Evolutionary conservation across 2,888 invertebrate genomes (phyloP).

Genomic region (Caenorhabditis parvicauda): DNA sequence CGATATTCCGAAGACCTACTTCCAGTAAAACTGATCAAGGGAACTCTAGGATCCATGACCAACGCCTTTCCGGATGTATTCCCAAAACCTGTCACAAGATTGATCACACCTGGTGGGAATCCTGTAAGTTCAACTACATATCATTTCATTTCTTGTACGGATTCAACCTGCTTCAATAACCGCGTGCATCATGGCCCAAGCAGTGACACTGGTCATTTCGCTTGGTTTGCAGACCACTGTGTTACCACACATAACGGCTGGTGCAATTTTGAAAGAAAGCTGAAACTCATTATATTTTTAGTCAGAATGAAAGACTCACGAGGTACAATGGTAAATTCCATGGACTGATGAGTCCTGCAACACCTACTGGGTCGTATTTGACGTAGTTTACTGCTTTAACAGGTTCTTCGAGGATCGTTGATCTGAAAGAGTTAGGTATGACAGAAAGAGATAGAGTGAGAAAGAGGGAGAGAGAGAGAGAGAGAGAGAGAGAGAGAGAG

Average conservation of each 20-base stretch:
- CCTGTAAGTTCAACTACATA: slow-evolving; percentile 57
- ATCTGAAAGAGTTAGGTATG: slow-evolving; percentile 37
- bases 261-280: slow-evolving; percentile 69
- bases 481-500: background rate
- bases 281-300: slow-evolving; percentile 12
- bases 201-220: slow-evolving; percentile 69
- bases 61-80: slow-evolving; percentile 66
- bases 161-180: slow-evolving; percentile 37
- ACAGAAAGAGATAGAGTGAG: background rate
- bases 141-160: background rate
- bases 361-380: slow-evolving; percentile 66
- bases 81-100: slow-evolving; percentile 69
- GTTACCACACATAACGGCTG: slow-evolving; percentile 66
- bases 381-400: slow-evolving; percentile 66
- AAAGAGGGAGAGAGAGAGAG: background rate
- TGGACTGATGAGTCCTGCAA: slow-evolving; percentile 68
- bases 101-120: slow-evolving; percentile 68
- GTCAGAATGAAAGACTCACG: slow-evolving; percentile 12
- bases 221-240: slow-evolving; percentile 69
- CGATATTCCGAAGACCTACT: too few relatives aligned
- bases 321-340: slow-evolving; percentile 70
- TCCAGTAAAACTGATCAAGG: slow-evolving; percentile 69
- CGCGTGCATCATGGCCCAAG: slow-evolving; percentile 67
- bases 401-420: slow-evolving; percentile 43
- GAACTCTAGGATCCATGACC: slow-evolving; percentile 67